A percentile compares a stretch with the other conserved stretches of the same genome.
phyloP scores from a whole-genome alignment of 53 echinoderm and acorn worm genomes.

The Stichopus horrens region DNA sequence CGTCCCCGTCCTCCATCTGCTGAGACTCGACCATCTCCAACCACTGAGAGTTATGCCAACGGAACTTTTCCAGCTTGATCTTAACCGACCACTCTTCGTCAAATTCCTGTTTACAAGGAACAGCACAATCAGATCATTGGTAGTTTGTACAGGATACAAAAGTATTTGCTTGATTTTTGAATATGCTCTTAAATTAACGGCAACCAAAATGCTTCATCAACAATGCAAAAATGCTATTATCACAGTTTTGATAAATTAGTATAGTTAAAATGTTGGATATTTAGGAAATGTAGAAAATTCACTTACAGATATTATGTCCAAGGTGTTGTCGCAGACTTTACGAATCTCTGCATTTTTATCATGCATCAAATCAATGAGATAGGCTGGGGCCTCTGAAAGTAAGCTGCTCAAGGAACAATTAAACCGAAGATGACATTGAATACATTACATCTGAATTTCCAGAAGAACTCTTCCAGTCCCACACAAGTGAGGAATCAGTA shows the following conservation, averaged over 20 bases:
- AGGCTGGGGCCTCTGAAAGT: slow-evolving; percentile 87
- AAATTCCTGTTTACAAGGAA: slow-evolving; percentile 70
- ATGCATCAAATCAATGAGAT: slow-evolving; percentile 96
- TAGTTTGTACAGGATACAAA: too few species aligned
- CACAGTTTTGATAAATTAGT: too few species aligned
- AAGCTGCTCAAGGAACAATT: neutral
- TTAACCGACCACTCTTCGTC: slow-evolving; percentile 98
- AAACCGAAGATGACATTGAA: neutral
- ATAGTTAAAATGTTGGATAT: too few species aligned
- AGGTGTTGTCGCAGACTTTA: slow-evolving; percentile 97
- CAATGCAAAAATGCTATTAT: too few species aligned
- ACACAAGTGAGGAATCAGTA: too few species aligned
- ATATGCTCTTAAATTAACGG: too few species aligned
- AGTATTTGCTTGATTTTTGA: too few species aligned
- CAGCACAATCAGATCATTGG: neutral
- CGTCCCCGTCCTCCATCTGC: slow-evolving; percentile 94
- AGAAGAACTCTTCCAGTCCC: too few species aligned
- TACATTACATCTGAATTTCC: too few species aligned
- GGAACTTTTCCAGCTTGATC: slow-evolving; percentile 97
- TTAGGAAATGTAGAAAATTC: neutral
- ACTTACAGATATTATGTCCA: slow-evolving; percentile 97
- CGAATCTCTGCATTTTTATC: slow-evolving; percentile 97
- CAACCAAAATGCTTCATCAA: too few species aligned
- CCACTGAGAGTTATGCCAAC: slow-evolving; percentile 99
- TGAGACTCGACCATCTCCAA: slow-evolving; percentile 98